Percentiles rank a stretch among this genome's conserved stretches.
Conservation (phyloP, 2,888 invertebrate genomes). For the Anarsia innoxiella region DNA sequence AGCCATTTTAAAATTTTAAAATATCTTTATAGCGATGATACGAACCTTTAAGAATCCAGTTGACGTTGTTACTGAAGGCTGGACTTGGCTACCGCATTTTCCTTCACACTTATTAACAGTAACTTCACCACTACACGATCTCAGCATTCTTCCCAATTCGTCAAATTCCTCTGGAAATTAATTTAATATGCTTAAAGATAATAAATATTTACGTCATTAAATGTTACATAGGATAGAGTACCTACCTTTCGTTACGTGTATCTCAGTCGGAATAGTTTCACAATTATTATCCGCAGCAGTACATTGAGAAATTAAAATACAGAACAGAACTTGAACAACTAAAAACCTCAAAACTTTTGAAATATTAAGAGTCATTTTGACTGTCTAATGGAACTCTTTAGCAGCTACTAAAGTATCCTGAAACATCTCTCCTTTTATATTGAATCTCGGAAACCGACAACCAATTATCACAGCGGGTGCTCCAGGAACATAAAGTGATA, state of each 20-base stretch:
- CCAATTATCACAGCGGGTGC: constrained; percentile 4
- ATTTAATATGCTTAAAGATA: constrained; percentile 1
- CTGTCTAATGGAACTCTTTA: too few species aligned
- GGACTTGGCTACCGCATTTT: constrained; percentile 92
- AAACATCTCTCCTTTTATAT: constrained; percentile 9
- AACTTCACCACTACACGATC: constrained; percentile 93
- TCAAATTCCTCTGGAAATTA: constrained; percentile 86
- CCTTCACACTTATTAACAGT: constrained; percentile 96
- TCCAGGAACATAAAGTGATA: constrained; percentile 9
- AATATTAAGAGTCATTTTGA: constrained; percentile 5
- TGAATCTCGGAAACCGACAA: background rate
- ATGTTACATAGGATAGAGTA: background rate
- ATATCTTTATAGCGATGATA: too few species aligned
- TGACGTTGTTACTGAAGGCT: constrained; percentile 90
- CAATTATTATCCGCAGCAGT: constrained; percentile 81
- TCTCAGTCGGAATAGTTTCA: constrained; percentile 89
- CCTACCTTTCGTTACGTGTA: constrained; percentile 89
- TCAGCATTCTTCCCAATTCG: constrained; percentile 85
- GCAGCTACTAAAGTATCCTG: background rate
- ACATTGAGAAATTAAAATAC: background rate
- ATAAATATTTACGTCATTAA: background rate
- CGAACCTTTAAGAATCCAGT: constrained; percentile 94
- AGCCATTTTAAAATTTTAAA: too few species aligned
- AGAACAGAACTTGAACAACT: constrained; percentile 8
- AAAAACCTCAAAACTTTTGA: background rate